Percentiles rank a stretch among this genome's conserved stretches.
Conservation (phyloP, 2,113 vertebrate species). For the Ptyas mucosa region DNA sequence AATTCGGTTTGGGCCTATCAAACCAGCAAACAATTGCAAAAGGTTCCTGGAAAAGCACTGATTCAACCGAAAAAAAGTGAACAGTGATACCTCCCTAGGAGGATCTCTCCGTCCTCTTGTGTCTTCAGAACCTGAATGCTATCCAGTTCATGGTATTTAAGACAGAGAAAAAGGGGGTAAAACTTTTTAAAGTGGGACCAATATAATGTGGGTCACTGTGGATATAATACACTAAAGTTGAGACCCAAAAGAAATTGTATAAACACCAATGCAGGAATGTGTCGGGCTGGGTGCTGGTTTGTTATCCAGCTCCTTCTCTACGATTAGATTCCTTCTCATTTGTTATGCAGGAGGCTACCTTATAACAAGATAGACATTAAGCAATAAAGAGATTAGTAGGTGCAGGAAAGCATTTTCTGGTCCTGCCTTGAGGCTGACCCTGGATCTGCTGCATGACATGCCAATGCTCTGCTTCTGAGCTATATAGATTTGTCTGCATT, state of each 20-base stretch:
- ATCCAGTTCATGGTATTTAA: not conserved
- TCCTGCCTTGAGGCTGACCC: not conserved
- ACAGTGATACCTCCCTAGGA: not conserved
- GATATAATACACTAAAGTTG: not conserved
- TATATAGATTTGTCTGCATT: not conserved
- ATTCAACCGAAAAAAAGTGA: constrained; percentile 41
- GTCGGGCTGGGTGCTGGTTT: not conserved
- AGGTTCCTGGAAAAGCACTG: constrained; percentile 58
- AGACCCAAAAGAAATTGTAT: not conserved
- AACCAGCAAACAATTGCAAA: constrained; percentile 74
- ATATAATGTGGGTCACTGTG: not conserved
- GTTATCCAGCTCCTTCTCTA: not conserved
- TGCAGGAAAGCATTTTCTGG: not conserved
- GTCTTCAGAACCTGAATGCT: not conserved
- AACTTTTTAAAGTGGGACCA: not conserved
- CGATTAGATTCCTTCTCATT: not conserved
- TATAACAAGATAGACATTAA: not conserved
- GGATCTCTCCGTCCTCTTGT: not conserved
- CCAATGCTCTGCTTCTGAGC: not conserved
- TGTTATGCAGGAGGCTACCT: not conserved
- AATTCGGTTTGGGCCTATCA: constrained; percentile 84
- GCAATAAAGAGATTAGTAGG: not conserved
- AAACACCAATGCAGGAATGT: not conserved
- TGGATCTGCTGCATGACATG: not conserved
- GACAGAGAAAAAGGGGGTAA: not conserved